These are phyloP conservation scores for Apoda limacodes DNA, from an alignment of 2,888 invertebrate species.

Conservation along the genomic window DNA sequence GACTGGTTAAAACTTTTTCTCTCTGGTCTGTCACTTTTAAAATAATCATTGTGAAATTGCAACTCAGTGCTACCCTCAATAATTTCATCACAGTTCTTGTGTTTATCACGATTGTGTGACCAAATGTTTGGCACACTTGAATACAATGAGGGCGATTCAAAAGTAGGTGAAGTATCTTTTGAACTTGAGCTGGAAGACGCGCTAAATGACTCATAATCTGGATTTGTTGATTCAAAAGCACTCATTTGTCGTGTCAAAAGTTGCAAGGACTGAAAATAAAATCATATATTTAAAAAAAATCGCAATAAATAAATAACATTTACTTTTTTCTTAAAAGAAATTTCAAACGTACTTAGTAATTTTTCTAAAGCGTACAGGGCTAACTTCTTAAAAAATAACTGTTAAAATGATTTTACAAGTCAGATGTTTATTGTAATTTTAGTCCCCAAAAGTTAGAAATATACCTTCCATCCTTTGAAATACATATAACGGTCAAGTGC, in stretches of 20 bases:
- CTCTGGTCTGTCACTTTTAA: constrained; percentile 38
- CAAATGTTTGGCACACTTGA: constrained; percentile 44
- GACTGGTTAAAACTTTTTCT: constrained; percentile 38
- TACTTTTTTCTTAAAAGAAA: too few relatives aligned
- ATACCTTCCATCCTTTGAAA: too few relatives aligned
- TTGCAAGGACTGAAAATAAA: constrained; percentile 70
- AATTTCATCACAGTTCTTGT: constrained; percentile 23
- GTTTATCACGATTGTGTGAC: constrained; percentile 15
- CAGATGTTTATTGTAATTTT: too few relatives aligned
- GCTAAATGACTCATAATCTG: constrained; percentile 76
- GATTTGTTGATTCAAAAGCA: constrained; percentile 76
- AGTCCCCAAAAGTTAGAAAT: too few relatives aligned
- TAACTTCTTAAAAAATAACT: too few relatives aligned
- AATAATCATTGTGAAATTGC: constrained; percentile 52
- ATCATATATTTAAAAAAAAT: neutral
- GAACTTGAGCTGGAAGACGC: constrained; percentile 70
- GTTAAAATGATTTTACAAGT: too few relatives aligned
- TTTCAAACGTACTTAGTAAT: too few relatives aligned
- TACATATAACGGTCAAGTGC: too few relatives aligned
- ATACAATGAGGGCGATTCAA: constrained; percentile 43
- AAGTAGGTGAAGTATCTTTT: constrained; percentile 72
- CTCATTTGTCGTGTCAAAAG: constrained; percentile 83
- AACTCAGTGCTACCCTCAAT: constrained; percentile 32
- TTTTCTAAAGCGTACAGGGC: too few relatives aligned
- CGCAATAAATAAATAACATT: neutral